Base-by-base conservation (phyloP, 2,113 vertebrate genomes). In the Bambusicola thoracicus region DNA sequence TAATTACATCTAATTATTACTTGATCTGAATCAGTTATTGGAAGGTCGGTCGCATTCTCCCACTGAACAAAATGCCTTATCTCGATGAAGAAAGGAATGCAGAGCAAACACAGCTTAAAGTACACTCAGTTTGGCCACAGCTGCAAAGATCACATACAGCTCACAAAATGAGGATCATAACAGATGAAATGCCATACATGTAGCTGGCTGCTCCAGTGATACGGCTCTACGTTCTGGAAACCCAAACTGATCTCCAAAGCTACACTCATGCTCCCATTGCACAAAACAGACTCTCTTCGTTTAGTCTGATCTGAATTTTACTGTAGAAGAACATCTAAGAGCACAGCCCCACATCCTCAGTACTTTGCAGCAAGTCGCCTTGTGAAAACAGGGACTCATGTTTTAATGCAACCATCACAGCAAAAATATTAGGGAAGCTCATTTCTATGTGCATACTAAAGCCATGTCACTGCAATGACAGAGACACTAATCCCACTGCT, bases 1-100 rank as follows among this genome's bases (percentile, higher is more conserved):
- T 86, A 96, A 95, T 96, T 97, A 90, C 72, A 91, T 66, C 78
- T 93, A 95, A 96, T 96, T 95, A 94, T 78, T 91, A 81, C 96
- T 92, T 94, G 86, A 94, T 95, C 82, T 91, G 82, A 78, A 95
- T 87, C 87, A 94, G 85, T 87, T 91, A 86, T 90, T 83, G 63
- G 78, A 94, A 95, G 41, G 62, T 89, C 74, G 56, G 87, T 85
- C 68, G 55, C 61, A 78, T 68, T 85, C 89, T 72, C n/a, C 87
- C 65, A 80, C 32, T 72, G 72, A 91, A 77, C 66, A 88, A 88
- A 95, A 92, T 17, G 43, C 13, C 29, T 86, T 68, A 85, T 77
- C 73, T 82, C 46, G 40, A 51, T 29, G 17, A 93, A 87, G 40
- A 81, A 94, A 82, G 48, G 89, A 91, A 90, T 4, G 19, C n/a